phyloP scores from a whole-genome alignment of 2,113 vertebrate species.

The Miniopterus natalensis region DNA sequence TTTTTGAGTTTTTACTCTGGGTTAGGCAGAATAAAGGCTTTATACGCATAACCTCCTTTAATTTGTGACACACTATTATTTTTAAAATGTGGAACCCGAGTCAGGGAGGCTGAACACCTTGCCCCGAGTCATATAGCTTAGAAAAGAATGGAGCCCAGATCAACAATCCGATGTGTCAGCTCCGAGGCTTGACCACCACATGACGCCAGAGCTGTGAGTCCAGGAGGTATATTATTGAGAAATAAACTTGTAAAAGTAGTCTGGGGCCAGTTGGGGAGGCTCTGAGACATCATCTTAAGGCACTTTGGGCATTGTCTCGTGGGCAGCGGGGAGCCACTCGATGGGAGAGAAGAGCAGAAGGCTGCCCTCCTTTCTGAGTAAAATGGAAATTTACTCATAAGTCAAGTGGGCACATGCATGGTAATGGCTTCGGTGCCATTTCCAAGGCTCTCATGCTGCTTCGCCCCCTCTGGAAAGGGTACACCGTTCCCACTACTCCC shows the following conservation, averaged over 20 bases:
- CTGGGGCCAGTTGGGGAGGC: background rate
- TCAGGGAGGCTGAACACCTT: background rate
- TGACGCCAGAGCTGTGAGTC: background rate
- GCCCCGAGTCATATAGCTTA: background rate
- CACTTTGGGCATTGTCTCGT: background rate
- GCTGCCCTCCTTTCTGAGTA: background rate
- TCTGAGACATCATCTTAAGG: background rate
- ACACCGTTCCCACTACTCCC: background rate
- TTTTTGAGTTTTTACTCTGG: background rate
- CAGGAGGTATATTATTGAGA: background rate
- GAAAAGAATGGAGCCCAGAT: background rate
- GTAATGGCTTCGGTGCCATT: background rate
- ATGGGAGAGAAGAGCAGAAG: background rate
- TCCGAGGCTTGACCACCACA: background rate
- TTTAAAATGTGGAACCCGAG: constrained; percentile 7
- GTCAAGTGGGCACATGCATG: fast-evolving
- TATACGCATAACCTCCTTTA: background rate
- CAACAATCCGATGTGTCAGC: background rate
- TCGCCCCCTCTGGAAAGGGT: background rate
- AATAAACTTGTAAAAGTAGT: background rate
- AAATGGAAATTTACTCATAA: background rate
- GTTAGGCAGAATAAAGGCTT: background rate
- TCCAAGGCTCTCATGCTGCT: background rate
- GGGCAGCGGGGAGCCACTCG: background rate
- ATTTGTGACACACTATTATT: background rate